Conservation (phyloP, 30 jellyfish, hydroid and myxozoan genomes). For the Pseudorhiza aurosa region DNA sequence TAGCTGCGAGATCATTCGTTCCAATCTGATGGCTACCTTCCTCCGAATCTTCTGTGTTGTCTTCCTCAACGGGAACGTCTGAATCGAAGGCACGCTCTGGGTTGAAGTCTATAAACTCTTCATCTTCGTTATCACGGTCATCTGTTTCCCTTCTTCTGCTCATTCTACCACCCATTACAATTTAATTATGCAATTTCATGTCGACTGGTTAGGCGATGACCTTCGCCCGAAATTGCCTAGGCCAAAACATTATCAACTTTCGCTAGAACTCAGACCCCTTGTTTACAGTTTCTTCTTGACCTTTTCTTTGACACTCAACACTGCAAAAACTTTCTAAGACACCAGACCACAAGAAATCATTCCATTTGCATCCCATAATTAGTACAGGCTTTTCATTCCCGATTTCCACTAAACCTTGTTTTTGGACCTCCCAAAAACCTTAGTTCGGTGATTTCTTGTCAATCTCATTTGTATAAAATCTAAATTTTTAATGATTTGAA, state of each 20-base stretch:
- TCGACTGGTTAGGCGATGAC: background rate
- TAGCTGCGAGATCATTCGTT: constrained; percentile 55
- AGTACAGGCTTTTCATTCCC: no score
- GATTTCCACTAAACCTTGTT: no score
- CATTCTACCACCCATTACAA: constrained; percentile 70
- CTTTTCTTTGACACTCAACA: no score
- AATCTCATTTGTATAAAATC: no score
- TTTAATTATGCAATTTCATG: background rate
- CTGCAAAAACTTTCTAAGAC: no score
- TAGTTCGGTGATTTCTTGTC: no score
- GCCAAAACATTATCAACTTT: background rate
- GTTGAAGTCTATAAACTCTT: constrained; percentile 4
- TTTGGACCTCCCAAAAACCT: no score
- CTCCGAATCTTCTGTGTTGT: constrained; percentile 13
- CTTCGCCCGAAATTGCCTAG: background rate
- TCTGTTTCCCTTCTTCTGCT: constrained; percentile 39
- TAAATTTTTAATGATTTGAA: no score
- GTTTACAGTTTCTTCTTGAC: no score
- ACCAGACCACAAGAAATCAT: no score
- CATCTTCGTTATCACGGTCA: constrained; percentile 15
- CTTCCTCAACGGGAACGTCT: constrained; percentile 21
- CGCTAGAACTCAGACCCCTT: background rate
- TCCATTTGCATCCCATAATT: no score
- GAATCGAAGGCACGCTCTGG: constrained; percentile 19
- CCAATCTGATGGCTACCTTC: constrained; percentile 7